Evolutionary conservation across 2,113 vertebrate species (phyloP).

Genomic region (Ophthalmolycus amberensis): DNA sequence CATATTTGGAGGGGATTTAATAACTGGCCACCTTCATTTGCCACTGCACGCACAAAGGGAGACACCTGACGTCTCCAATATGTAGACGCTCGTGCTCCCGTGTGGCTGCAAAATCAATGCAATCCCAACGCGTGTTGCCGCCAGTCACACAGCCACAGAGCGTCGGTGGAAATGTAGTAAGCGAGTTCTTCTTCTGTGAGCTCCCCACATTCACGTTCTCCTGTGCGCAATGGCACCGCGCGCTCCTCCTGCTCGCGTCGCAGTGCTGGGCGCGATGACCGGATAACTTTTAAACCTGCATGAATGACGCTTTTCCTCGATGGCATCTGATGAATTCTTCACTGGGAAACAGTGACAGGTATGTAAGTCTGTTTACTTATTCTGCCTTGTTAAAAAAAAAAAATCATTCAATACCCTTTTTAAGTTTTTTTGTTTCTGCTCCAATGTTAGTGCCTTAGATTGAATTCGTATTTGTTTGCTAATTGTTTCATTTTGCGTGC

Average conservation of each 20-base stretch:
- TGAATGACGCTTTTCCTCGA: constrained; percentile 51
- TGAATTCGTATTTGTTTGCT: neutral
- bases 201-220: constrained; percentile 32
- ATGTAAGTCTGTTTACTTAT: neutral
- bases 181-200: constrained; percentile 38
- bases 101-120: constrained; percentile 2
- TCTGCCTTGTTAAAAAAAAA: neutral
- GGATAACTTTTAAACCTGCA: constrained; percentile 69
- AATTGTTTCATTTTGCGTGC: neutral
- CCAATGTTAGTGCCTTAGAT: neutral
- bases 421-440: neutral
- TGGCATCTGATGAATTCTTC: constrained; percentile 69
- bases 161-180: constrained; percentile 17
- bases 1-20: neutral
- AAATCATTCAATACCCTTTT: neutral
- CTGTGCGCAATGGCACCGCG: constrained; percentile 68
- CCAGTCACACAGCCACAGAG: constrained; percentile 10
- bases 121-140: neutral
- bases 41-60: constrained; percentile 15
- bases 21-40: neutral
- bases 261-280: constrained; percentile 35
- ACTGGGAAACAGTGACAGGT: constrained; percentile 72
- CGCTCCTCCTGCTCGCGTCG: constrained; percentile 36
- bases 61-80: constrained; percentile 38
- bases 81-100: constrained; percentile 3